phyloP scores from a whole-genome alignment of 2,888 invertebrate species.

The Eristalinus aeneus region DNA sequence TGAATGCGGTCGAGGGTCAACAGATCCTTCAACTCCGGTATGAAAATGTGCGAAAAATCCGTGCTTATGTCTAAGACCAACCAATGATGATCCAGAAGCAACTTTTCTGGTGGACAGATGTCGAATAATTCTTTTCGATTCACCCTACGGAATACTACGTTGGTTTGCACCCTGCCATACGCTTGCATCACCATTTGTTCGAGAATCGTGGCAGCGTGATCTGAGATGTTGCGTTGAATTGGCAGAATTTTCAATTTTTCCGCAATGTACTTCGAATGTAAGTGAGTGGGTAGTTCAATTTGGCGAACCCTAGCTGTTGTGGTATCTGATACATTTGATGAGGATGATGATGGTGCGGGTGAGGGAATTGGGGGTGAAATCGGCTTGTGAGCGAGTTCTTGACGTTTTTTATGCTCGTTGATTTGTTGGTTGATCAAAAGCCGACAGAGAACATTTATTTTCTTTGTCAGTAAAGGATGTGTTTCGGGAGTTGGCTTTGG shows the following conservation, averaged over 20 bases:
- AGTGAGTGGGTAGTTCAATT: neutral
- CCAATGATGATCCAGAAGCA: conserved; percentile 77
- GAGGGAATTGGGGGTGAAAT: neutral
- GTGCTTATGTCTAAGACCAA: conserved; percentile 77
- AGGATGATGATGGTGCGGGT: neutral
- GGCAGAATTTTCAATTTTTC: conserved; percentile 46
- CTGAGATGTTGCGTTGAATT: conserved; percentile 46
- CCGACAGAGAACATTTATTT: conserved; percentile 78
- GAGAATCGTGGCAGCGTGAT: conserved; percentile 53
- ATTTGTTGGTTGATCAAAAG: conserved; percentile 77
- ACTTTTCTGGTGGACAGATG: conserved; percentile 75
- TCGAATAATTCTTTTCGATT: conserved; percentile 73
- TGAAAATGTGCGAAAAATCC: conserved; percentile 80
- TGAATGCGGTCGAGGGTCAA: conserved; percentile 78
- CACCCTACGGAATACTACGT: conserved; percentile 75
- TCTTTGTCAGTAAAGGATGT: conserved; percentile 79
- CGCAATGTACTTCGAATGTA: neutral
- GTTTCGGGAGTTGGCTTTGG: conserved; percentile 78
- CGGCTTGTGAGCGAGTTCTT: neutral
- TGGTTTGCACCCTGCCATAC: conserved; percentile 73
- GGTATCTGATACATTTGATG: neutral
- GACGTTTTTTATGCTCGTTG: conserved; percentile 72
- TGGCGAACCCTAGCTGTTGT: conserved; percentile 8
- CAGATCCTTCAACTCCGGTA: conserved; percentile 78
- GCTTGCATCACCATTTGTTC: conserved; percentile 55